phyloP scores from a whole-genome alignment of 2,888 invertebrate species.

The Cheilosia pagana region DNA sequence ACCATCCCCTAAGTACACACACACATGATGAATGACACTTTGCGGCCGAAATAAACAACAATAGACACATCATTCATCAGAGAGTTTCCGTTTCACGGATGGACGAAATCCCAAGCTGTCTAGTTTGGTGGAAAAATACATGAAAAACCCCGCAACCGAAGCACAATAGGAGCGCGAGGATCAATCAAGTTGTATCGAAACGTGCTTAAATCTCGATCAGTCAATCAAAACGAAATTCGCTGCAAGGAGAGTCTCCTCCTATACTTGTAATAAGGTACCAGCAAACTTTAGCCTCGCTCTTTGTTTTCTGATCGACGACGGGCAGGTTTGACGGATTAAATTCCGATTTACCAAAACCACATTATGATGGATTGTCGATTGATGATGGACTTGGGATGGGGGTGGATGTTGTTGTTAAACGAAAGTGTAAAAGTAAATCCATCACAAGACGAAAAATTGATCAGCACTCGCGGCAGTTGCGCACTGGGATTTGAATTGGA shows the following conservation, averaged over 20 bases:
- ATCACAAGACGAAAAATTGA: constrained; percentile 45
- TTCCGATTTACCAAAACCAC: constrained; percentile 58
- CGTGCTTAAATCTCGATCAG: constrained; percentile 65
- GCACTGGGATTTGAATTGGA: constrained; percentile 28
- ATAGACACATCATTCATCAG: constrained; percentile 59
- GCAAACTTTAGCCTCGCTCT: neutral
- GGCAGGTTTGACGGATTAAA: constrained; percentile 62
- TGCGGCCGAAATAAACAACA: constrained; percentile 23
- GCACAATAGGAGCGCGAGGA: constrained; percentile 38
- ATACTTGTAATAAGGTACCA: too few species aligned
- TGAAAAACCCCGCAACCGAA: constrained; percentile 57
- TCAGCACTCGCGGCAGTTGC: constrained; percentile 39
- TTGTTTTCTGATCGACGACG: constrained; percentile 65
- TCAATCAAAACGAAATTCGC: constrained; percentile 31
- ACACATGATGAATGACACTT: constrained; percentile 56
- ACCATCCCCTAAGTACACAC: neutral
- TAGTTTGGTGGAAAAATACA: constrained; percentile 41
- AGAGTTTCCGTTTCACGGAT: constrained; percentile 37
- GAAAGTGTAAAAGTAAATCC: constrained; percentile 12
- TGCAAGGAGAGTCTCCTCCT: constrained; percentile 1
- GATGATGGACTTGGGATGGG: constrained; percentile 1
- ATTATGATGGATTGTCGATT: constrained; percentile 48
- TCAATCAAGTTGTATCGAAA: constrained; percentile 60
- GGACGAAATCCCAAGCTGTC: constrained; percentile 65
- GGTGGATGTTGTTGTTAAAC: constrained; percentile 23